These are phyloP conservation scores for Borostomias antarcticus DNA, from an alignment of 2,797 vertebrate genomes.

Conservation along the genomic window DNA sequence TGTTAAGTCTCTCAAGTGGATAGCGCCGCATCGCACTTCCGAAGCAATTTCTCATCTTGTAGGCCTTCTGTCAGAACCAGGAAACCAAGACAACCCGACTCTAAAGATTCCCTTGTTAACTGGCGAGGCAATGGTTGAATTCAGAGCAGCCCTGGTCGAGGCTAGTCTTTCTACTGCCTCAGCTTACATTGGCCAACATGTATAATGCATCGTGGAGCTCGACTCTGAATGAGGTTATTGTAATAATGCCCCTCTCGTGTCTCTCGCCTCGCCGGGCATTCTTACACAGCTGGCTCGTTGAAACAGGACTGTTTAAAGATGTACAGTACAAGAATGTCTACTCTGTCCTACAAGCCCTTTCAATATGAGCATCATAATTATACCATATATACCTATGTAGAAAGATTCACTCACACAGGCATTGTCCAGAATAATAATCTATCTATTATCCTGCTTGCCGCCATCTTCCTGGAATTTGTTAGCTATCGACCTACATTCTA, in stretches of 20 bases:
- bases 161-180: background rate
- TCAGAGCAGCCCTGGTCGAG: background rate
- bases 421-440: background rate
- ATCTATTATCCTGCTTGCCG: background rate
- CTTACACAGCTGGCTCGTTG: no score
- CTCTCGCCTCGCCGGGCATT: slow-evolving; percentile 6
- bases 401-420: slow-evolving; percentile 19
- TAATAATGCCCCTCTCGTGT: slow-evolving; percentile 4
- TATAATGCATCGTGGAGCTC: slow-evolving; percentile 25
- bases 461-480: no score
- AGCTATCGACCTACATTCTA: no score
- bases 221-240: slow-evolving; percentile 12
- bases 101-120: slow-evolving; percentile 22
- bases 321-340: background rate
- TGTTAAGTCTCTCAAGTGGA: slow-evolving; percentile 68
- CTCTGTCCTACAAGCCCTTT: slow-evolving; percentile 28
- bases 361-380: slow-evolving; percentile 19
- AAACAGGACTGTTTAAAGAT: slow-evolving; percentile 3
- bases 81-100: slow-evolving; percentile 1
- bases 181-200: slow-evolving; percentile 17
- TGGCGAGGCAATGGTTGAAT: background rate
- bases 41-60: slow-evolving; percentile 58
- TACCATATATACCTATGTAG: no score
- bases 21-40: slow-evolving; percentile 50
- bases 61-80: slow-evolving; percentile 34